Evolutionary conservation across 2,113 vertebrate species (phyloP).

Genomic region (Promerops cafer): DNA sequence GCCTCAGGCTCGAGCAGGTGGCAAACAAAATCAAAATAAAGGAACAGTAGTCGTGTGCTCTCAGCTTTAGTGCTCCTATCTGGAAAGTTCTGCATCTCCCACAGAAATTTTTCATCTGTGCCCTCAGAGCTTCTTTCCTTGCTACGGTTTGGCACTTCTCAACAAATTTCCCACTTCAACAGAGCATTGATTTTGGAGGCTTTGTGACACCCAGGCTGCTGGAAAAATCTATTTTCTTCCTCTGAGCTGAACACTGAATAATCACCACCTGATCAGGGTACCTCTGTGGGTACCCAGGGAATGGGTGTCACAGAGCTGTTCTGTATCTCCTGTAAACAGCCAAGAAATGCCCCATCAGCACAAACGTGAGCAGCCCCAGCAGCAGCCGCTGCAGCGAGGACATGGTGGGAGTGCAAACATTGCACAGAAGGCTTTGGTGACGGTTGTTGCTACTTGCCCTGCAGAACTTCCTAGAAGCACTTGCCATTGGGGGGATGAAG

Average conservation of each 20-base stretch:
- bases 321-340: not conserved
- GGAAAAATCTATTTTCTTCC: not conserved
- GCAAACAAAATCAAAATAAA: not conserved
- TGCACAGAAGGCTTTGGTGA: not conserved
- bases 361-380: not conserved
- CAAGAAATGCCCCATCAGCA: not conserved
- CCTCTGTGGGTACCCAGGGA: not conserved
- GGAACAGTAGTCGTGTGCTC: not conserved
- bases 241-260: not conserved
- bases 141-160: not conserved
- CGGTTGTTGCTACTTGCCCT: not conserved
- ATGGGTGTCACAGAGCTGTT: not conserved
- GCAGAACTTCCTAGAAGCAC: not conserved
- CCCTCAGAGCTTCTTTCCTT: not conserved
- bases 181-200: not conserved
- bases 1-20: not conserved
- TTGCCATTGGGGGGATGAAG: not conserved
- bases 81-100: not conserved
- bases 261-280: not conserved
- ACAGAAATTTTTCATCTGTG: not conserved
- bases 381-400: not conserved
- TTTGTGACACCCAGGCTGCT: not conserved
- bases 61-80: not conserved
- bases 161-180: not conserved
- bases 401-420: not conserved